Evolutionary conservation across 2,797 vertebrate species (phyloP).

Genomic region (Chelonia mydas): DNA sequence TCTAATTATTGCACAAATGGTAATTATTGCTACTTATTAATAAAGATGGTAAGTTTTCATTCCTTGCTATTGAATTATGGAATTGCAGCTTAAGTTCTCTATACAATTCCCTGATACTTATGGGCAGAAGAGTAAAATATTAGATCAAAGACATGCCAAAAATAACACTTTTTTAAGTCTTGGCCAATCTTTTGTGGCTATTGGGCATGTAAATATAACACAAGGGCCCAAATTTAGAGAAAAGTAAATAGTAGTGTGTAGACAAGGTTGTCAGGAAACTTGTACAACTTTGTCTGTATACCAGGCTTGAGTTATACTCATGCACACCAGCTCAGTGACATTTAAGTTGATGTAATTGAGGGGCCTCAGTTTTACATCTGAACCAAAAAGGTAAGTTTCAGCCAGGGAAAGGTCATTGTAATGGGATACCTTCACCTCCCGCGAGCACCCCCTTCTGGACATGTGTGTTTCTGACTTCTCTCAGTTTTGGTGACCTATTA

Average conservation of each 20-base stretch:
- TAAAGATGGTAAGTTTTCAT: fast-evolving
- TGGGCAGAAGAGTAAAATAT: neutral
- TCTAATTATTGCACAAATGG: neutral
- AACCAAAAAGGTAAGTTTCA: neutral
- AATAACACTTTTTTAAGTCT: neutral
- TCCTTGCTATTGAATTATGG: neutral
- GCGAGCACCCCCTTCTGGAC: no score
- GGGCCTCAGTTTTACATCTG: no score
- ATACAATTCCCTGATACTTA: neutral
- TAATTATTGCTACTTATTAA: neutral
- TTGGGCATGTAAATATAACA: neutral
- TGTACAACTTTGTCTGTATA: no score
- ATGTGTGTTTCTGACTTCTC: no score
- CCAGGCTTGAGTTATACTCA: no score
- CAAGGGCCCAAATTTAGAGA: neutral
- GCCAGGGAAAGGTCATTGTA: neutral
- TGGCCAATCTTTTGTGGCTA: neutral
- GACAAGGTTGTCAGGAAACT: no score
- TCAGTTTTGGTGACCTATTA: no score
- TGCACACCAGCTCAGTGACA: no score
- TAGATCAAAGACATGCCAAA: neutral
- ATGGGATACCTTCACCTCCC: no score
- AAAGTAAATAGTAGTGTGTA: neutral
- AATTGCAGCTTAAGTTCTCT: neutral
- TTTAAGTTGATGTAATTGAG: no score